These are phyloP conservation scores for Steromphala cineraria DNA, from an alignment of 2,888 invertebrate species.

Conservation along the genomic window DNA sequence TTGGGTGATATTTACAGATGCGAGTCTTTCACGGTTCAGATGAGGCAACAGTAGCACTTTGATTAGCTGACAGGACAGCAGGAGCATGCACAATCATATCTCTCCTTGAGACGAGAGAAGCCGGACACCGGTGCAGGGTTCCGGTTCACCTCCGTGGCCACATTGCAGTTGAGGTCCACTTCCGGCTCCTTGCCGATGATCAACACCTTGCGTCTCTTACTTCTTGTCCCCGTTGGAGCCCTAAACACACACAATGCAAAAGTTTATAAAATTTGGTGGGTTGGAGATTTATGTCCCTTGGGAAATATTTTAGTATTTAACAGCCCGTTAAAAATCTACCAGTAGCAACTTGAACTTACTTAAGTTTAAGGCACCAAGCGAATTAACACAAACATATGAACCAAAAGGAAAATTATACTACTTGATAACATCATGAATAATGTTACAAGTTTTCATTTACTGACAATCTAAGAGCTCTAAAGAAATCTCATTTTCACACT, in stretches of 20 bases:
- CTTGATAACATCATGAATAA: too few species aligned
- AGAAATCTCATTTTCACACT: too few species aligned
- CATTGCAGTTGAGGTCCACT: not conserved
- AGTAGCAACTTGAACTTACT: too few species aligned
- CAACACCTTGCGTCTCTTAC: not conserved
- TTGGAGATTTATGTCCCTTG: too few species aligned
- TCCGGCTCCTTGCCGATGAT: not conserved
- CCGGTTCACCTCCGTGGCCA: not conserved
- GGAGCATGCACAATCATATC: not conserved
- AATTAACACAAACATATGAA: too few species aligned
- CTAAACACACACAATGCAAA: not conserved
- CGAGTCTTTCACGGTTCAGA: not conserved
- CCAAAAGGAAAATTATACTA: too few species aligned
- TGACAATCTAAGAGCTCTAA: too few species aligned
- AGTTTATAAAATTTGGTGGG: not conserved
- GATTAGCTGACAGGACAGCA: not conserved
- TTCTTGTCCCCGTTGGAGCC: not conserved
- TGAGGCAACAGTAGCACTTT: not conserved
- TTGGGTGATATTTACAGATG: too few species aligned
- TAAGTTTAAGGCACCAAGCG: too few species aligned
- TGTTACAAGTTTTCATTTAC: too few species aligned
- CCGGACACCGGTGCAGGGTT: not conserved
- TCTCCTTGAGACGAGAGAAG: not conserved
- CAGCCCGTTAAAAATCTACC: too few species aligned
- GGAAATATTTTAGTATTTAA: too few species aligned